Conservation (phyloP, 2,888 invertebrate genomes). For the Bruchidius siliquastri region DNA sequence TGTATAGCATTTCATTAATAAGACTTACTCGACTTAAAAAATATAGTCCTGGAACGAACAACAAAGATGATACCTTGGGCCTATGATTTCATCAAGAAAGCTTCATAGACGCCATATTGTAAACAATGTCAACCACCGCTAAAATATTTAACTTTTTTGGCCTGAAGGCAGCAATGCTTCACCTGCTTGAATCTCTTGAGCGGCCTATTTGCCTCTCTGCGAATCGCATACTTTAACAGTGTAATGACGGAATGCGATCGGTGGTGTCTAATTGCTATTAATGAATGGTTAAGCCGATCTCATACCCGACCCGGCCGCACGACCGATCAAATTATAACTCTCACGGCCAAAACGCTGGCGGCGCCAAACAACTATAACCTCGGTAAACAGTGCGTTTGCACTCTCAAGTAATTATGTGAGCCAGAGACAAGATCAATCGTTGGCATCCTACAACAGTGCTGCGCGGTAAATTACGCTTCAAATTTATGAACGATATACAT, state of each 20-base stretch:
- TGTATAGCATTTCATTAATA: too few relatives aligned
- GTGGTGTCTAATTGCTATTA: conserved; percentile 47
- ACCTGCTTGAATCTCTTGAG: too few relatives aligned
- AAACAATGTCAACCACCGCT: too few relatives aligned
- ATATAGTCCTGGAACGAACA: too few relatives aligned
- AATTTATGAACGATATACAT: too few relatives aligned
- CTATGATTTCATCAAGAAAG: too few relatives aligned
- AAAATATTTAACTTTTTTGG: too few relatives aligned
- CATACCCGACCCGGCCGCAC: conserved; percentile 35
- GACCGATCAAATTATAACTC: conserved; percentile 50
- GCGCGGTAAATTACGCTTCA: too few relatives aligned
- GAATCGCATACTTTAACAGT: conserved; percentile 28
- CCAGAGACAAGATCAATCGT: background rate
- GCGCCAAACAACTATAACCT: conserved; percentile 46
- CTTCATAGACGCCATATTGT: too few relatives aligned
- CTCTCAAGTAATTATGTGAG: conserved; percentile 41
- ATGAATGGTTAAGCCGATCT: conserved; percentile 44
- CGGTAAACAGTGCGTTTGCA: conserved; percentile 47
- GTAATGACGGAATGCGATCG: conserved; percentile 35
- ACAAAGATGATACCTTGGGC: too few relatives aligned
- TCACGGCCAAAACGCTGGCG: conserved; percentile 41
- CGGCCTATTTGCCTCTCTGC: background rate
- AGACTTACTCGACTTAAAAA: too few relatives aligned
- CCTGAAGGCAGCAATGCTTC: too few relatives aligned
- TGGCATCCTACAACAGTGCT: background rate